Base-by-base conservation (phyloP, 2,797 vertebrate species). In the Mormyrops attenuatus region DNA sequence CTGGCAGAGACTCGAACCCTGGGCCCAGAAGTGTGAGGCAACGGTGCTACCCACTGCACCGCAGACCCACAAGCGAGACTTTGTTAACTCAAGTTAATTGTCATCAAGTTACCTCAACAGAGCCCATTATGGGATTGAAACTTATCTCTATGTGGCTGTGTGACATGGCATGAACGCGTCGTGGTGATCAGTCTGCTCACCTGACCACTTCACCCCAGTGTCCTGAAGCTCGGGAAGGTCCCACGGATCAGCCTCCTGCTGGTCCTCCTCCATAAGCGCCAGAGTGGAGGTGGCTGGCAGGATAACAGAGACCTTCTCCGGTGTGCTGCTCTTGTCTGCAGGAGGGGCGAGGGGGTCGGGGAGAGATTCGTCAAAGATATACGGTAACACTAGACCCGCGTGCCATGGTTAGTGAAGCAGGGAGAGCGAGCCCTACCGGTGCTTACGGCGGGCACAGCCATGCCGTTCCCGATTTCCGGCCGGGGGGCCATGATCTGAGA, bases 151-250 rank as follows among this genome's bases (percentile, higher is more conserved):
- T n/a, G 38, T 49, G 41, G 20, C 20, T 50, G 49, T 15, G 66
- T 17, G 30, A 15, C 66, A 17, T 15, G 66, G 30, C 66, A 34
- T 5, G 66, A 15, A 73, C 11, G 26, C 4, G 20, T 49, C 22
- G 15, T 26, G 47, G 34, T n/a, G 15, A 15, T 17, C 22, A 69
- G 11, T 34, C 63, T 55, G 49, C 95, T 95, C 95, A 99, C 98
- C 99, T 96, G 98, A 96, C 99, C 99, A 99, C 93, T 97, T 97
- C 89, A 95, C 34, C 47, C 98, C 98, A 0, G 94, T 96, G 92
- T 97, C 95, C 93, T 91, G 94, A 26, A 99, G 96, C 52, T 96
- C 97, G 0, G 97, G 97, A 80, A 99, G 95, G 85, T 96, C 94
- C 99, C 98, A 99, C 2, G 98, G 98, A 92, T 99, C 96, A 0